Percentiles rank a stretch among this genome's conserved stretches.
These are phyloP conservation scores for Portunus trituberculatus DNA, from an alignment of 1,140 invertebrate genomes.

Conservation along the genomic window DNA sequence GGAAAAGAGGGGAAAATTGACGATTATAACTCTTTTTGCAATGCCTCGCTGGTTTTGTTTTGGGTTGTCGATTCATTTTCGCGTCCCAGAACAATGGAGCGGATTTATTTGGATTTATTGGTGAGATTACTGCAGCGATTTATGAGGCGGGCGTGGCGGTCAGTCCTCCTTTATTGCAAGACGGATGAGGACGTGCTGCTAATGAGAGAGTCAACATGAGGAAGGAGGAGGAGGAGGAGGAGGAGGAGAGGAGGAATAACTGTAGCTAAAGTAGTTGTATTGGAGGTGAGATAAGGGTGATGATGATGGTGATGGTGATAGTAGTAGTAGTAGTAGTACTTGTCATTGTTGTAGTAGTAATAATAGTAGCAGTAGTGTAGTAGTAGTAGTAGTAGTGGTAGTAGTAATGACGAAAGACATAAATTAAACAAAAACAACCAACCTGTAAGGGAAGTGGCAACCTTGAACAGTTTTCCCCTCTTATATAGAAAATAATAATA, in stretches of 20 bases:
- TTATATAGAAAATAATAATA: too few species aligned
- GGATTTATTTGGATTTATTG: background rate
- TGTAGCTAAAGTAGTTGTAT: background rate
- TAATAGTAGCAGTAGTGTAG: background rate
- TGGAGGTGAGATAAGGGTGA: background rate
- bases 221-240: background rate
- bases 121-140: background rate
- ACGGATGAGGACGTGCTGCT: background rate
- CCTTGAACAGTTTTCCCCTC: too few species aligned
- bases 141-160: conserved; percentile 5
- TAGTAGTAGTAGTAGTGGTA: background rate
- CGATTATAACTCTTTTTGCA: too few species aligned
- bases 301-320: background rate
- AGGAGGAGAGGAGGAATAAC: background rate
- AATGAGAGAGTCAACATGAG: background rate
- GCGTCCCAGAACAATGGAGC: too few species aligned
- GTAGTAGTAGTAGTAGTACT: conserved; percentile 4
- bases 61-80: too few species aligned
- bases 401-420: too few species aligned
- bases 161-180: background rate
- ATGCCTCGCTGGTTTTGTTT: too few species aligned
- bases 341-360: background rate
- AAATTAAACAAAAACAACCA: too few species aligned
- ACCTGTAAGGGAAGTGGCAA: too few species aligned
- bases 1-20: too few species aligned